phyloP scores from a whole-genome alignment of 2,113 vertebrate genomes.

The Macrotis lagotis region DNA sequence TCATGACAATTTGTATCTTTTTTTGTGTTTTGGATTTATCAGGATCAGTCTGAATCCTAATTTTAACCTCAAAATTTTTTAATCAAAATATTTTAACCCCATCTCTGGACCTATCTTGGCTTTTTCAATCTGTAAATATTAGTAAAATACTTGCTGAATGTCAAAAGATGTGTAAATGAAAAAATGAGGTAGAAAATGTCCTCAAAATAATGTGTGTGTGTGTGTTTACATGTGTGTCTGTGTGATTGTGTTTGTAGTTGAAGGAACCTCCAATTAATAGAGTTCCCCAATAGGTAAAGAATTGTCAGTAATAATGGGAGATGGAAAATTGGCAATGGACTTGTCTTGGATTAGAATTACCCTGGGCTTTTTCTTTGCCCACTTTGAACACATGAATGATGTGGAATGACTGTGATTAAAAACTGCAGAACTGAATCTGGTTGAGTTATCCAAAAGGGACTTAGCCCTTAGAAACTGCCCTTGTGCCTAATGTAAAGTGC shows the following conservation, averaged over 20 bases:
- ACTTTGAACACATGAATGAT: background rate
- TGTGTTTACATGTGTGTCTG: too few species aligned
- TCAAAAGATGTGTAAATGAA: background rate
- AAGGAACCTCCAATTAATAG: background rate
- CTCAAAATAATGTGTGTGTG: background rate
- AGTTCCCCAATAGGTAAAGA: background rate
- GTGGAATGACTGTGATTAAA: background rate
- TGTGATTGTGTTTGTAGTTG: background rate
- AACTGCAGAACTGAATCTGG: background rate
- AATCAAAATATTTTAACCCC: too few species aligned
- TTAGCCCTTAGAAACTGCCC: background rate
- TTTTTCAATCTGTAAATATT: constrained; percentile 1
- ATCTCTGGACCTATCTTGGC: constrained; percentile 20
- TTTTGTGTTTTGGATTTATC: constrained; percentile 20
- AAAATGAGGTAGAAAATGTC: background rate
- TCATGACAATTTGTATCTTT: background rate
- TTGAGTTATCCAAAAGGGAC: background rate
- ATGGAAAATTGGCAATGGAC: background rate
- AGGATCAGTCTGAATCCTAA: constrained; percentile 29
- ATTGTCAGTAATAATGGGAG: background rate
- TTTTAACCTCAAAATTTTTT: constrained; percentile 19
- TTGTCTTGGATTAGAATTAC: background rate
- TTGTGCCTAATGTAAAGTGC: background rate
- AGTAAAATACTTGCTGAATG: background rate
- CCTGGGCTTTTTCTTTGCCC: background rate